Conservation (phyloP, 2,113 vertebrate genomes). For the Lampris incognitus region DNA sequence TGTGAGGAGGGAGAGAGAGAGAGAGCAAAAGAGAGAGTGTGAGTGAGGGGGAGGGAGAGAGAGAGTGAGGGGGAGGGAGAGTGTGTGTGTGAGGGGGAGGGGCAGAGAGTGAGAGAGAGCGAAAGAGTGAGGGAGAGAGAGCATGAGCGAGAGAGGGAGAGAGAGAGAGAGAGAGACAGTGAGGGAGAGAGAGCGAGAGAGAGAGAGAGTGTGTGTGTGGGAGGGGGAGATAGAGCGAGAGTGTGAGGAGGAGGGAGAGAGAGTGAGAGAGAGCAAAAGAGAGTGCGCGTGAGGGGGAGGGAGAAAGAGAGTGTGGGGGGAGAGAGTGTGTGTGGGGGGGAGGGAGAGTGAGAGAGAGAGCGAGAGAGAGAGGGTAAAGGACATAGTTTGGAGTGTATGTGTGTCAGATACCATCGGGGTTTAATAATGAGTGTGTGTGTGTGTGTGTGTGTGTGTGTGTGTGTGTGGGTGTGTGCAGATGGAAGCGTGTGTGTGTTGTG, state of each 20-base stretch:
- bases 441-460: slow-evolving; percentile 20
- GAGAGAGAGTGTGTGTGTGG: neutral
- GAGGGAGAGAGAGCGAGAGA: too few species aligned
- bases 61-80: too few species aligned
- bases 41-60: too few species aligned
- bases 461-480: slow-evolving; percentile 38
- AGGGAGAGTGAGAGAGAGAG: slow-evolving; percentile 2
- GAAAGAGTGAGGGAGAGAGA: too few species aligned
- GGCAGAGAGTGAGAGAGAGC: too few species aligned
- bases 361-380: neutral
- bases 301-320: slow-evolving; percentile 16
- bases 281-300: too few species aligned
- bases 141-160: too few species aligned
- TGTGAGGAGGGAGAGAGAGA: neutral
- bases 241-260: neutral
- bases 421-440: neutral
- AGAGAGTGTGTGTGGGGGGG: neutral
- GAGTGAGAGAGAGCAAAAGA: neutral
- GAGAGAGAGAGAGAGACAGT: too few species aligned
- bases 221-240: too few species aligned
- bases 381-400: slow-evolving; percentile 12
- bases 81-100: too few species aligned
- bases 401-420: neutral
- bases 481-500: neutral
- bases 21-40: neutral